phyloP scores from a whole-genome alignment of 2,113 vertebrate species.

The Tonatia bakeri region DNA sequence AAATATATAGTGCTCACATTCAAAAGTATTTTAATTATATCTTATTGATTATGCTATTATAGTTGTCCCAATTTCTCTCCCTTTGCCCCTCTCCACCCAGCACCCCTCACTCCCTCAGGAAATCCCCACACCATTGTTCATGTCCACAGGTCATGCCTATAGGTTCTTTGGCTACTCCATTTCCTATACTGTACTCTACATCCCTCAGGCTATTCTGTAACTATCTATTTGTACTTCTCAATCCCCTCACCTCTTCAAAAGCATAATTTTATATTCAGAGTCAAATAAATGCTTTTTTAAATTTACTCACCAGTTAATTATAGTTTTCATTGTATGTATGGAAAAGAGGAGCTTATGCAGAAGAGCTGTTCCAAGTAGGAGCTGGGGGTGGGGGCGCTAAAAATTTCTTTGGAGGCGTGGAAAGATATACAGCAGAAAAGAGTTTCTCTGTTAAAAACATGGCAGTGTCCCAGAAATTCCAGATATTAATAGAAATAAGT shows the following conservation, averaged over 20 bases:
- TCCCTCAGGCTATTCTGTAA: too few species aligned
- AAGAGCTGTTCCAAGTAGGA: background rate
- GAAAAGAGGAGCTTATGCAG: background rate
- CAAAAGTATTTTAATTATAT: background rate
- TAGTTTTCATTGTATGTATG: background rate
- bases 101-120: too few species aligned
- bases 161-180: too few species aligned
- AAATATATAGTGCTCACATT: background rate
- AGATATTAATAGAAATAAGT: background rate
- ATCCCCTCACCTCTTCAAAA: background rate
- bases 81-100: too few species aligned
- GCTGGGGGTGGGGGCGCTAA: background rate
- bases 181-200: too few species aligned
- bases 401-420: background rate
- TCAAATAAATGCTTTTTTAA: background rate
- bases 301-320: background rate
- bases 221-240: too few species aligned
- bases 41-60: too few species aligned
- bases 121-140: too few species aligned
- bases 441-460: background rate
- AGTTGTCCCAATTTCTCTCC: too few species aligned
- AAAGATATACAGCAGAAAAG: background rate
- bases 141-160: too few species aligned
- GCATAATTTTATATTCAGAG: background rate
- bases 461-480: background rate